These are phyloP conservation scores for Escarpia spicata DNA, from an alignment of 2,888 invertebrate species.

Conservation along the genomic window DNA sequence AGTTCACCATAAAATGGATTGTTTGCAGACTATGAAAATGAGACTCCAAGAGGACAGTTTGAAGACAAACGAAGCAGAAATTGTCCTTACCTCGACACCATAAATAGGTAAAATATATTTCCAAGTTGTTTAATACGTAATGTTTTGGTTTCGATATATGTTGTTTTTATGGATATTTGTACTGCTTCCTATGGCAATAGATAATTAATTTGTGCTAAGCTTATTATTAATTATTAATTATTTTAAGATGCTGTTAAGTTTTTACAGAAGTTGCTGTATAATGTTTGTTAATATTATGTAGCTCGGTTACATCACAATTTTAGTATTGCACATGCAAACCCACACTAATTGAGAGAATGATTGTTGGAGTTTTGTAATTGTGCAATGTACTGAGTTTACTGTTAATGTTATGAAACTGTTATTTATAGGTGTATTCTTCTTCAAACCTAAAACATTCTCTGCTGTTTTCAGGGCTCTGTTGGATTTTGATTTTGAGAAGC, in stretches of 20 bases:
- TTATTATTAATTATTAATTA: neutral
- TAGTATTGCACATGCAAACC: neutral
- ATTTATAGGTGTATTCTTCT: no score
- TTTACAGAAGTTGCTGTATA: neutral
- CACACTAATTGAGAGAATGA: neutral
- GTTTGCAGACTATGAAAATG: neutral
- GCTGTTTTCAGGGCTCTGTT: constrained; percentile 76
- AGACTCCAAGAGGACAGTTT: constrained; percentile 10
- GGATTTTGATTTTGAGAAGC: constrained; percentile 99
- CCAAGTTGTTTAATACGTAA: neutral
- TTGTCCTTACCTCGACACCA: constrained; percentile 98
- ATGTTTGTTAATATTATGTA: neutral
- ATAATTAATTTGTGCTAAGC: neutral
- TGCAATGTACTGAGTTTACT: neutral
- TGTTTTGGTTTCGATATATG: neutral
- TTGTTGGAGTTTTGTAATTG: neutral
- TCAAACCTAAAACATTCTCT: neutral
- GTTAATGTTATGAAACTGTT: neutral
- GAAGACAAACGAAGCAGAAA: constrained; percentile 50
- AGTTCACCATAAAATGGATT: neutral
- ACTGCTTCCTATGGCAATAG: neutral
- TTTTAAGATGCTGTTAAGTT: neutral
- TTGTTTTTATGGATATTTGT: neutral
- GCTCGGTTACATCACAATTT: no score
- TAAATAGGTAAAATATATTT: constrained; percentile 76